Evolutionary conservation across 1,140 invertebrate species (phyloP), one percentile per base, ranked within the genome.

Genomic region (Aphidius gifuensis): DNA sequence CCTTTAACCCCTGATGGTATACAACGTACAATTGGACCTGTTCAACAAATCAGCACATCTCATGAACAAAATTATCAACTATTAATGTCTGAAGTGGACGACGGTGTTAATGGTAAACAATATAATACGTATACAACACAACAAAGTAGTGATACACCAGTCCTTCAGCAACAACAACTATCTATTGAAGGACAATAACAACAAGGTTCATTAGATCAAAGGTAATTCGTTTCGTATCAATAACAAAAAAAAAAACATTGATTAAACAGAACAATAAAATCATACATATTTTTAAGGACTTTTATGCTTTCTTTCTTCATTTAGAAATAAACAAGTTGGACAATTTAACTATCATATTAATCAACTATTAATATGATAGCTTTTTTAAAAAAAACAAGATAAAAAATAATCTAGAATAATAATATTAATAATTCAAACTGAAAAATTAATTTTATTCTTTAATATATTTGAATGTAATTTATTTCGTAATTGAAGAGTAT

Each of bases 1-100:
- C 79, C 75, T 77, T 77, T 67, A 72, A 79, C 74, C 58, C 75
- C 74, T 74, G 59, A 73, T 62, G 74, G 74, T 73, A 71, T 74
- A 72, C 74, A 75, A 42, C 68, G 74, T 58, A 76, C 73, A 43
- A 58, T 78, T 42, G 75, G 80, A 60, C 77, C 80, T 64, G 65
- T 74, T 50, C 69, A 75, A 50, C 73, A 73, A 68, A 66, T 74
- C 62, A 79, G 71, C 60, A 66, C 72, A 32, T 66, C 70, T 60
- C 77, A 79, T 8, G 78, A 77, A 61, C 76, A 77, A 64, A 75
- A 69, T 48, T 69, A 77, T 67, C 76, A 78, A 68, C 68, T 80
- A 60, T 66, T 77, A 57, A 68, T 79, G 64, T 75, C 77, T 57
- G 74, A 77, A 23, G 60, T 77, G 62, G 74, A 75, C 71, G 75